Conservation (phyloP, 2,888 invertebrate genomes). For the Cataglyphis livida region DNA sequence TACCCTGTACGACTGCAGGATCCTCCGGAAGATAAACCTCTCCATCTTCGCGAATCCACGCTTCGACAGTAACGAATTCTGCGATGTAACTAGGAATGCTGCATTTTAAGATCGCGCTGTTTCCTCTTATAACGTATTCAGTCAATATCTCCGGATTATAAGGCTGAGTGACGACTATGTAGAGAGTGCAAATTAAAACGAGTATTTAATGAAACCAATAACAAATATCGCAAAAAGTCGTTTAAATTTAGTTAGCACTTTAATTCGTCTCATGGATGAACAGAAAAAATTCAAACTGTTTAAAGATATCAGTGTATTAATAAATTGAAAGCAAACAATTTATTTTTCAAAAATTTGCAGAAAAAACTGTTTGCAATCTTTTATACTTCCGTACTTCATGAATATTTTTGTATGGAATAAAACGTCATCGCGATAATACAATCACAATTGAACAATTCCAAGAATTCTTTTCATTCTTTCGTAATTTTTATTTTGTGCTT, state of each 20-base stretch:
- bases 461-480: not conserved
- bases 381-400: not conserved
- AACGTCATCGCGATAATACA: not conserved
- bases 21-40: slow-evolving; percentile 84
- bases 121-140: slow-evolving; percentile 91
- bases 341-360: not conserved
- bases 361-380: not conserved
- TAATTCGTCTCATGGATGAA: not conserved
- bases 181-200: slow-evolving; percentile 32
- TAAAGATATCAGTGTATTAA: not conserved
- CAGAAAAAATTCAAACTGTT: not conserved
- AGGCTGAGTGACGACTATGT: slow-evolving; percentile 90
- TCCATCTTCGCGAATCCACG: slow-evolving; percentile 90
- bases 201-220: slow-evolving; percentile 3
- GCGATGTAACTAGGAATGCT: slow-evolving; percentile 92
- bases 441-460: not conserved
- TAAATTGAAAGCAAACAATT: not conserved
- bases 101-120: slow-evolving; percentile 91
- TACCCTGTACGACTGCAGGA: slow-evolving; percentile 79
- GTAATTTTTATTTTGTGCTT: not conserved
- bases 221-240: not conserved
- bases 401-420: not conserved
- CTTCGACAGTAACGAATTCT: slow-evolving; percentile 90
- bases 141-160: slow-evolving; percentile 91
- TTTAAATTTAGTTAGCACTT: not conserved